Evolutionary conservation across 2,797 vertebrate species (phyloP).

Genomic region (Malurus leucopterus): DNA sequence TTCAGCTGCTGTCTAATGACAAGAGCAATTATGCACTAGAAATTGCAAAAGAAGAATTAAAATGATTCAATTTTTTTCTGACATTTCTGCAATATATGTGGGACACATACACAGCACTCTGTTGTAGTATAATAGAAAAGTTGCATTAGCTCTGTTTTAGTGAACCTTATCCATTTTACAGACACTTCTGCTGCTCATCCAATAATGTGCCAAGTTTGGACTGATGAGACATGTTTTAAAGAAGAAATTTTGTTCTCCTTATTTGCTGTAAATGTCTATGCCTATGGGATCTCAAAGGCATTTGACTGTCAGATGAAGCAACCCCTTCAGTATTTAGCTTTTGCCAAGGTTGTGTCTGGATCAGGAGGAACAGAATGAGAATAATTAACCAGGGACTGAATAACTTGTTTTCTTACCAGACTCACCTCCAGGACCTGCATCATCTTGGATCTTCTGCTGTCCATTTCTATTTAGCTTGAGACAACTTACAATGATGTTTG

Average conservation of each 20-base stretch:
- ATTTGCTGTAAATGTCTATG: neutral
- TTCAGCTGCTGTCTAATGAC: neutral
- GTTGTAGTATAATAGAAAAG: neutral
- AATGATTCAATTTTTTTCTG: neutral
- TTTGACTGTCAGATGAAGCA: slow-evolving; percentile 12
- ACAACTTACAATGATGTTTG: neutral
- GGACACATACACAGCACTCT: neutral
- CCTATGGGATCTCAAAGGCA: neutral
- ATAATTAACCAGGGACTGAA: neutral
- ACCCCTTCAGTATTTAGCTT: neutral
- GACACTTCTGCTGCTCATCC: neutral
- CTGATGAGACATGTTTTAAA: neutral
- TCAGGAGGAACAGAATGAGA: neutral
- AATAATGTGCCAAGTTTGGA: neutral
- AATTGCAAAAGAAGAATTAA: neutral
- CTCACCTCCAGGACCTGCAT: neutral
- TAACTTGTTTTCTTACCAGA: neutral
- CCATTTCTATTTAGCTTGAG: neutral
- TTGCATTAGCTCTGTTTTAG: neutral
- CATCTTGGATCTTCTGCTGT: neutral
- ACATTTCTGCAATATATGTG: neutral
- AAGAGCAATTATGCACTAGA: neutral
- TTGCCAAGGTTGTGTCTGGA: neutral
- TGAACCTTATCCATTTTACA: neutral
- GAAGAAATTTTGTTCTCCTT: neutral